phyloP scores from a whole-genome alignment of 2,797 vertebrate genomes.

The Halcyon badia region DNA sequence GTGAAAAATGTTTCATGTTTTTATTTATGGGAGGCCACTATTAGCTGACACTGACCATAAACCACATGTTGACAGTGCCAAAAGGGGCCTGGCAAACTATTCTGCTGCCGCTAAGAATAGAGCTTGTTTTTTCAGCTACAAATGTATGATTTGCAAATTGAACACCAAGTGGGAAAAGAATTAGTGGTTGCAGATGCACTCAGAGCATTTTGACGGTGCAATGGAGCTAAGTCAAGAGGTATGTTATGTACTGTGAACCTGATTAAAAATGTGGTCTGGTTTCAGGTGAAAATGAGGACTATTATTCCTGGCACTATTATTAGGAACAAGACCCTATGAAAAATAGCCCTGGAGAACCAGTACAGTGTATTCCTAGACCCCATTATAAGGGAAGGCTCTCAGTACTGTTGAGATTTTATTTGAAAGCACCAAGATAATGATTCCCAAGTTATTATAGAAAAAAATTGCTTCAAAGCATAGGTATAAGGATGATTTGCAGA shows the following conservation, averaged over 20 bases:
- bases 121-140: conserved; percentile 40
- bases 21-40: conserved; percentile 59
- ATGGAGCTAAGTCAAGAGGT: conserved; percentile 37
- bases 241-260: conserved; percentile 32
- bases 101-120: conserved; percentile 53
- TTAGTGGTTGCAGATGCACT: not conserved
- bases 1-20: conserved; percentile 26
- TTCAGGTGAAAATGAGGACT: conserved; percentile 55
- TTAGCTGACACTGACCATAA: conserved; percentile 70
- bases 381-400: conserved; percentile 22
- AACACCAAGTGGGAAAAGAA: conserved; percentile 36
- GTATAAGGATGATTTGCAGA: not conserved
- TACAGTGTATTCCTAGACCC: conserved; percentile 28
- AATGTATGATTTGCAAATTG: conserved; percentile 55
- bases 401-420: not conserved
- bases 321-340: conserved; percentile 7
- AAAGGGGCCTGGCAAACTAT: conserved; percentile 33
- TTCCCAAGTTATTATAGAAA: not conserved
- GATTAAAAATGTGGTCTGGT: conserved; percentile 33
- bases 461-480: not conserved
- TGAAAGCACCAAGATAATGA: conserved; percentile 38
- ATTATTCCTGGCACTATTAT: conserved; percentile 31
- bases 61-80: conserved; percentile 66
- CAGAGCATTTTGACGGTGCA: conserved; percentile 17
- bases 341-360: not conserved